Evolutionary conservation across 2,113 vertebrate species (phyloP).

Genomic region (Oreocharis arfaki): DNA sequence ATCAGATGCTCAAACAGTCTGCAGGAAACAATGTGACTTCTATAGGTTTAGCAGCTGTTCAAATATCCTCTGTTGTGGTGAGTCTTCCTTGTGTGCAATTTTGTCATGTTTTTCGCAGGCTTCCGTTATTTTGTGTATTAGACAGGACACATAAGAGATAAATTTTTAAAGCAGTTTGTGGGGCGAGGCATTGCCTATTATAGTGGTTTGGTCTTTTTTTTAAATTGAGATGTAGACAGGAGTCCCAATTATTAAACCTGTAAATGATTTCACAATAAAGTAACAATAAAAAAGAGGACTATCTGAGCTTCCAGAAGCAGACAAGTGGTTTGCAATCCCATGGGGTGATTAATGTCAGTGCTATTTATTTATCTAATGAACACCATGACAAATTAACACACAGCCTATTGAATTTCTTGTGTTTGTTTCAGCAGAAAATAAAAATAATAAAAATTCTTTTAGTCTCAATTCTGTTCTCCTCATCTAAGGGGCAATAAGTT

Average conservation of each 20-base stretch:
- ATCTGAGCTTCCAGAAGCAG: not conserved
- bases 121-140: not conserved
- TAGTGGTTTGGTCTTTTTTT: not conserved
- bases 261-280: not conserved
- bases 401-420: not conserved
- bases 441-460: not conserved
- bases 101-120: not conserved
- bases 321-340: not conserved
- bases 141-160: not conserved
- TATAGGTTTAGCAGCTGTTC: conserved; percentile 36
- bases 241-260: not conserved
- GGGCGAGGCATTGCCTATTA: not conserved
- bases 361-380: not conserved
- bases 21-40: not conserved
- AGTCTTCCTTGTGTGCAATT: not conserved
- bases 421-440: not conserved
- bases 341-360: not conserved
- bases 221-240: not conserved
- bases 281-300: not conserved
- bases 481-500: not conserved
- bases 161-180: not conserved
- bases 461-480: not conserved
- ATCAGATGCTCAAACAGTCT: not conserved
- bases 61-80: not conserved
- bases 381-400: not conserved